Conservation (phyloP, 2,888 invertebrate species). For the Acrobasis repandana region DNA sequence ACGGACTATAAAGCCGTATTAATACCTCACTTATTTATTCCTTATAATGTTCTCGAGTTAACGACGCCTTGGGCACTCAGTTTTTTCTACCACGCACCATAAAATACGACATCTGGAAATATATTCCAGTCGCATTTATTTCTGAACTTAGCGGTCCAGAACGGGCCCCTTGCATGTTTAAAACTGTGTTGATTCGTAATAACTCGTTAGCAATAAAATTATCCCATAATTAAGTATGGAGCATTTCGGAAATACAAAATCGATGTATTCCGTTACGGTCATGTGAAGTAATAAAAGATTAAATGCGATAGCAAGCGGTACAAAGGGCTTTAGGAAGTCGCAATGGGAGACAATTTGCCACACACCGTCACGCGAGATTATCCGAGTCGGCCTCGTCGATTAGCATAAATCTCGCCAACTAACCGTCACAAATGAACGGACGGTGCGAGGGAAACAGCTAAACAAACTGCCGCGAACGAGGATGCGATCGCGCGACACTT, state of each 20-base stretch:
- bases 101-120: conserved; percentile 73
- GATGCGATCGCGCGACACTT: conserved; percentile 58
- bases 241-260: conserved; percentile 34
- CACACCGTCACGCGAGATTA: conserved; percentile 78
- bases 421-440: conserved; percentile 77
- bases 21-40: conserved; percentile 78
- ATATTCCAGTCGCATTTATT: conserved; percentile 59
- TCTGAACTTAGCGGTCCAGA: conserved; percentile 57
- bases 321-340: conserved; percentile 67
- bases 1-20: conserved; percentile 78
- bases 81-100: conserved; percentile 75
- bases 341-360: conserved; percentile 77
- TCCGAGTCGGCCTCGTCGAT: conserved; percentile 76
- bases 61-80: conserved; percentile 70
- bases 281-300: conserved; percentile 54
- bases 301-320: conserved; percentile 54
- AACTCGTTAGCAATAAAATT: conserved; percentile 34
- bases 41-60: conserved; percentile 80
- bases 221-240: conserved; percentile 23
- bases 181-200: conserved; percentile 41
- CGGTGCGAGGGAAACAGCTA: conserved; percentile 47
- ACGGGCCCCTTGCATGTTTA: conserved; percentile 50
- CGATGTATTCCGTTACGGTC: conserved; percentile 47
- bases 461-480: conserved; percentile 60
- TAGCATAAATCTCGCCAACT: conserved; percentile 82